Conservation (phyloP, 2,113 vertebrate genomes). For the Oceanites oceanicus region DNA sequence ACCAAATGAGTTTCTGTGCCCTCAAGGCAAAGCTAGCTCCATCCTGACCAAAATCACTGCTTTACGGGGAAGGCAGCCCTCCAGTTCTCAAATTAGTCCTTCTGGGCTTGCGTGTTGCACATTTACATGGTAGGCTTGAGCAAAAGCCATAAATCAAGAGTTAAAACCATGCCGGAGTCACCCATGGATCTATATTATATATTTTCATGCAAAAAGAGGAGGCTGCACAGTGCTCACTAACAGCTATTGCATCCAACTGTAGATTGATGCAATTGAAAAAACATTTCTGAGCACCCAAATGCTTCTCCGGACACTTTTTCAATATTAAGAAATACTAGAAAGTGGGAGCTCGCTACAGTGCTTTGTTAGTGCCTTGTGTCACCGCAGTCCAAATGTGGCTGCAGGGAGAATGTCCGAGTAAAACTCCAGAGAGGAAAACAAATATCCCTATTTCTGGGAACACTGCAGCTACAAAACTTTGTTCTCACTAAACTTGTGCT, state of each 20-base stretch:
- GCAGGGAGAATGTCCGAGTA: neutral
- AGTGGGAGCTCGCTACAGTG: neutral
- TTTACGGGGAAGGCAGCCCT: neutral
- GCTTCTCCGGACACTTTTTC: neutral
- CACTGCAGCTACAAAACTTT: neutral
- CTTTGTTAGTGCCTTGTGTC: neutral
- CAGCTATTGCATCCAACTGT: neutral
- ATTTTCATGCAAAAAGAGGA: neutral
- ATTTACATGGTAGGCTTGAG: neutral
- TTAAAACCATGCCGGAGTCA: neutral
- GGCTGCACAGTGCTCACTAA: neutral
- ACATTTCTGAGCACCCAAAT: neutral
- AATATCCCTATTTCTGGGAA: constrained; percentile 31
- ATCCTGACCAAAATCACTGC: neutral
- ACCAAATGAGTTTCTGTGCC: neutral
- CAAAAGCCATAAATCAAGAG: neutral
- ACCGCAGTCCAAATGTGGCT: neutral
- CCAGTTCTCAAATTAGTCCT: neutral
- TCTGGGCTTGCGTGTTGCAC: neutral
- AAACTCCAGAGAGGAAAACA: constrained; percentile 15
- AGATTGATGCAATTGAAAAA: neutral
- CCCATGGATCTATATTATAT: neutral
- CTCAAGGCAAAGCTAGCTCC: neutral
- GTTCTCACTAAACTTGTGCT: constrained; percentile 8
- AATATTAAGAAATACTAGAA: neutral